Conservation (phyloP, 2,113 vertebrate genomes). For the Nansenia antarctica region DNA sequence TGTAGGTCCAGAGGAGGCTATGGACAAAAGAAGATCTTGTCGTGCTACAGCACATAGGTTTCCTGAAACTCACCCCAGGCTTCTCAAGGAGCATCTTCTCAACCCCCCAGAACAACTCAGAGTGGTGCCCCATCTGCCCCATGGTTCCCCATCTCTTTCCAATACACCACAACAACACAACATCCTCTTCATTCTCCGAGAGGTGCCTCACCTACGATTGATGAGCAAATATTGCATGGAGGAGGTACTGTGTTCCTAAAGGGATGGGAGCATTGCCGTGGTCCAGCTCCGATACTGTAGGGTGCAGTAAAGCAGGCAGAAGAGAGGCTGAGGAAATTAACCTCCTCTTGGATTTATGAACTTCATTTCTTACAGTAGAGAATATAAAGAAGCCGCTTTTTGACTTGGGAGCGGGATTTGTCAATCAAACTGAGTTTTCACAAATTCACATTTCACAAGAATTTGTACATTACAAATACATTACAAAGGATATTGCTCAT, state of each 20-base stretch:
- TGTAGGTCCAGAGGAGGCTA: too few relatives aligned
- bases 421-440: not conserved
- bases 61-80: too few relatives aligned
- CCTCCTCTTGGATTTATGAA: not conserved
- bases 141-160: too few relatives aligned
- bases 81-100: too few relatives aligned
- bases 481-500: not conserved
- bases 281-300: not conserved
- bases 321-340: not conserved
- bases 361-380: not conserved
- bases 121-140: too few relatives aligned
- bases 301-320: not conserved
- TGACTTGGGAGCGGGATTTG: not conserved
- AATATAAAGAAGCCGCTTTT: not conserved
- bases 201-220: not conserved
- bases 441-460: not conserved
- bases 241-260: not conserved
- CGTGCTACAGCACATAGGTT: too few relatives aligned
- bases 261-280: not conserved
- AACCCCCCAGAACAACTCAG: too few relatives aligned
- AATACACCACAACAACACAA: not conserved
- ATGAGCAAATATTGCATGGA: not conserved
- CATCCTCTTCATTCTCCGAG: not conserved
- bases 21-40: too few relatives aligned
- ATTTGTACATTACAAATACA: not conserved